Base-by-base conservation (phyloP, 2,888 invertebrate genomes). In the Globia sparganii region DNA sequence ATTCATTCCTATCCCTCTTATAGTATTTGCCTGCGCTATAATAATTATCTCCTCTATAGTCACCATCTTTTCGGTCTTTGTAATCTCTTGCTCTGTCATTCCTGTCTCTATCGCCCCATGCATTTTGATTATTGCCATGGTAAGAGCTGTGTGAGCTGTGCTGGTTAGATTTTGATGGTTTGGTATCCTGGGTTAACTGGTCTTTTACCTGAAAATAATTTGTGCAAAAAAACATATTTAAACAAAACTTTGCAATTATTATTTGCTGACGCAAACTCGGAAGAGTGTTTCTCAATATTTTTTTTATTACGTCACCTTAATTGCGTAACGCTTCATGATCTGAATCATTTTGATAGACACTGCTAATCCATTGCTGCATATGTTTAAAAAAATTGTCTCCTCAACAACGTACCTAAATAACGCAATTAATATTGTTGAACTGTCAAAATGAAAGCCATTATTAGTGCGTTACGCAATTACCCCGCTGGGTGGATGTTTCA, bases 141-240 rank as follows among this genome's bases (percentile, higher is more conserved):
- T 78, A 28, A 56, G 43, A n/a, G 15, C 28, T 62, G 4, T 61
- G 49, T 65, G 84, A 49, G 11, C 49, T 76, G 25, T 81, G 53
- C 53, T 61, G 49, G 58, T 70, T 53, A 31, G 80, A 80, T 73
- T 31, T 74, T 56, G 69, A 62, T 2, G 18, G 31, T 53, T 66
- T 81, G 13, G 15, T 69, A 28, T 58, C 62, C 15, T 62, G 34
- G 0, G 21, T 5, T 43, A 77, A 46, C 25, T 56, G 70, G 28
- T 75, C 69, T 46, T 81, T 58, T 5, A 75, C 13, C 84, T 84
- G 79, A 40, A 78, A 83, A 72, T 25, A 71, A 72, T 8, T 1
- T 11, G 56, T 59, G 9, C 2, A 53, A 53, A 53, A 2, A 40
- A 53, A n/a, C 0, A 1, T 21, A 28, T 43, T 58, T 2, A 49